Evolutionary conservation across 1,140 invertebrate genomes (phyloP).

Genomic region (Hydropsyche tenuis): DNA sequence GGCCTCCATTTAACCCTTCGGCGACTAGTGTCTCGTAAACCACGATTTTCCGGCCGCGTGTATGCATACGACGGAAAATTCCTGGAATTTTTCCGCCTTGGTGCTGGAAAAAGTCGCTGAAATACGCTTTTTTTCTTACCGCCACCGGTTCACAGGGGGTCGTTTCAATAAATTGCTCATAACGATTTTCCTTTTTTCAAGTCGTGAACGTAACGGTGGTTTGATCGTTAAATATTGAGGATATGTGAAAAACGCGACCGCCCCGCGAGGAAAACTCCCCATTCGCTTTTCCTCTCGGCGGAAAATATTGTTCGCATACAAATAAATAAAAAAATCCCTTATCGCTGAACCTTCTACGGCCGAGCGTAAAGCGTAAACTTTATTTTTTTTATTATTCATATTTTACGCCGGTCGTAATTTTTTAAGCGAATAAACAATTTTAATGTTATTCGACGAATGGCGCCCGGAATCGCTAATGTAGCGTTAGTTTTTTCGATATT

Average conservation of each 20-base stretch:
- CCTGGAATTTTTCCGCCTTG: not conserved
- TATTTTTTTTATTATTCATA: too few species aligned
- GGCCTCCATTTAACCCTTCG: not conserved
- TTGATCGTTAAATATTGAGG: slow-evolving; percentile 24
- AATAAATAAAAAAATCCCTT: slow-evolving; percentile 25
- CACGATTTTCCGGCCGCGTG: not conserved
- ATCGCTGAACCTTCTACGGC: not conserved
- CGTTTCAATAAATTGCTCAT: slow-evolving; percentile 29
- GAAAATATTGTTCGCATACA: slow-evolving; percentile 26
- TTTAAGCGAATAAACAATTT: too few species aligned
- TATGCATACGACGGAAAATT: slow-evolving; percentile 13
- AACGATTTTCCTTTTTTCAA: slow-evolving; percentile 24
- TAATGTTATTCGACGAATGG: too few species aligned
- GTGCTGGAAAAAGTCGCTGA: not conserved
- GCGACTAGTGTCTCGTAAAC: not conserved
- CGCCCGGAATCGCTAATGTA: too few species aligned
- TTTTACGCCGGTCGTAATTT: too few species aligned
- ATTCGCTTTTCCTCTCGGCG: not conserved
- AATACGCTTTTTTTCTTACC: not conserved
- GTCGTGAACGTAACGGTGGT: slow-evolving; percentile 14
- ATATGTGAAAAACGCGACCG: slow-evolving; percentile 10
- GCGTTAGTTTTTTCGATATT: too few species aligned
- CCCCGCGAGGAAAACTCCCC: not conserved
- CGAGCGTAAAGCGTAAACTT: too few species aligned
- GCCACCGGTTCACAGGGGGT: not conserved